Percentiles rank a stretch among this genome's conserved stretches.
These are phyloP conservation scores for Pilophorus perplexus DNA, from an alignment of 2,888 invertebrate genomes.

Conservation along the genomic window DNA sequence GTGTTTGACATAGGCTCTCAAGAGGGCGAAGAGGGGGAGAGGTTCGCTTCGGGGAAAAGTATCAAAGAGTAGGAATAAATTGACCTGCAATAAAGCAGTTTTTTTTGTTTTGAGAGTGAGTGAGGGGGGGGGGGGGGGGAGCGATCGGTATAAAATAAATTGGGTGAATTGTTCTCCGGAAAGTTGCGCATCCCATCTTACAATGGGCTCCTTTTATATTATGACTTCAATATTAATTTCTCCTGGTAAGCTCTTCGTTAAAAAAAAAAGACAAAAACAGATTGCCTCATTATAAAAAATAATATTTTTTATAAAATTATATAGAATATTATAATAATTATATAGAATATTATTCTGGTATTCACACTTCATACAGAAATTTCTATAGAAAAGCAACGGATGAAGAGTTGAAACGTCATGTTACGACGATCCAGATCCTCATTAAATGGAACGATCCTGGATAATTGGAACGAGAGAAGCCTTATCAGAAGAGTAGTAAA, in stretches of 20 bases:
- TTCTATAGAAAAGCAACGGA: too few relatives aligned
- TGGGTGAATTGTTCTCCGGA: conserved; percentile 1
- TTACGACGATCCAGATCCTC: too few relatives aligned
- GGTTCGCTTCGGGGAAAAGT: background rate
- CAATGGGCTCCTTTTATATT: background rate
- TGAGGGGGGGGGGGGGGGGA: too few relatives aligned
- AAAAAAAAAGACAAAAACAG: background rate
- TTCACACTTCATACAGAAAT: too few relatives aligned
- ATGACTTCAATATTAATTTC: background rate
- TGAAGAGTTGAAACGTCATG: too few relatives aligned
- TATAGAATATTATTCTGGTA: too few relatives aligned
- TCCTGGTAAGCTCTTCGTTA: background rate
- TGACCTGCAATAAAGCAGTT: conserved; percentile 11
- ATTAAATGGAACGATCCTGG: too few relatives aligned
- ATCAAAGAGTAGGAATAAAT: conserved; percentile 1
- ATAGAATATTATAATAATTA: background rate
- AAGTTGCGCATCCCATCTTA: background rate
- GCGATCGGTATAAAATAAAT: background rate
- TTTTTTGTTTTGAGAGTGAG: too few relatives aligned
- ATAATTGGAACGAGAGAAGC: too few relatives aligned
- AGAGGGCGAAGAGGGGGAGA: background rate
- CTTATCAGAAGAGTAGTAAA: too few relatives aligned
- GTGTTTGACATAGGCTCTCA: conserved; percentile 18
- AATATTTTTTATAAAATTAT: background rate
- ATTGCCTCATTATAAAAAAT: background rate